Evolutionary conservation across 2,888 invertebrate genomes (phyloP).

Genomic region (Nephrotoma flavescens): DNA sequence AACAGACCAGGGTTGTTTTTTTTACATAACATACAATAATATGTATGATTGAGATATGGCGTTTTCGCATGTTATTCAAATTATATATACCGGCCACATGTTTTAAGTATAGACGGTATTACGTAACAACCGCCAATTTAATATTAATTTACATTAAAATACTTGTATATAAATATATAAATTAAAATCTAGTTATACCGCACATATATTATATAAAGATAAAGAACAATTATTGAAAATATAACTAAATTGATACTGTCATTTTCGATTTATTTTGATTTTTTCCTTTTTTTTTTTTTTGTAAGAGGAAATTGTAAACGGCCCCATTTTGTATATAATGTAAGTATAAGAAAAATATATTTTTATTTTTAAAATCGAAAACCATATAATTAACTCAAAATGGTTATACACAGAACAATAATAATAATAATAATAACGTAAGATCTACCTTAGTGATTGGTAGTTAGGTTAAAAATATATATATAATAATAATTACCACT

Average conservation of each 20-base stretch:
- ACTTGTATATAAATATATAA: too few species aligned
- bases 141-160: too few species aligned
- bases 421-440: neutral
- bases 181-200: too few species aligned
- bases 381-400: neutral
- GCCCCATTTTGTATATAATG: neutral
- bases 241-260: neutral
- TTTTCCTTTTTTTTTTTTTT: too few species aligned
- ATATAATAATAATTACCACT: neutral
- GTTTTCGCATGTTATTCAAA: neutral
- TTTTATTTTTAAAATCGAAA: neutral
- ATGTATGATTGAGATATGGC: neutral
- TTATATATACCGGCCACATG: too few species aligned
- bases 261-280: neutral
- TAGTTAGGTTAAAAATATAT: neutral
- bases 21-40: neutral
- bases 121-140: too few species aligned
- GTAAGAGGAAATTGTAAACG: neutral
- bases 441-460: neutral
- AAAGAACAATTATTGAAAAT: too few species aligned
- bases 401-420: neutral
- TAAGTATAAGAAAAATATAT: neutral
- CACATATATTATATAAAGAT: too few species aligned
- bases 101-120: too few species aligned
- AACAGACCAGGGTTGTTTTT: neutral